phyloP scores from a whole-genome alignment of 1,140 invertebrate species.

The Panagrolaimus sp. region DNA sequence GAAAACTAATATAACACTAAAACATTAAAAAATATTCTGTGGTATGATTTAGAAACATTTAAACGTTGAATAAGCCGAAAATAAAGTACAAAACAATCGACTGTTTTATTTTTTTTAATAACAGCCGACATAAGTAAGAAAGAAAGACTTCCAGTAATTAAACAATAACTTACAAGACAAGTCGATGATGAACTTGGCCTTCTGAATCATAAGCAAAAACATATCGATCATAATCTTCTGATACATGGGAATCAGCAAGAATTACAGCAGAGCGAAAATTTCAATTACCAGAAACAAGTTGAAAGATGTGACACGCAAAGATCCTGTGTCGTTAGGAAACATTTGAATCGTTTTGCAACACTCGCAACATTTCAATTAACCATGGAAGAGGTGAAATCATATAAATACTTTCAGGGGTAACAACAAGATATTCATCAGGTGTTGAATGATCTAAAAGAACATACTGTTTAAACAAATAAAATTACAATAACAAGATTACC shows the following conservation, averaged over 20 bases:
- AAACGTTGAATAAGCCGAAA: no score
- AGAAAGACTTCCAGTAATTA: no score
- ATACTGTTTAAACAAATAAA: background rate
- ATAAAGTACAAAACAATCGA: no score
- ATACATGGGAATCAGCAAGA: constrained; percentile 4
- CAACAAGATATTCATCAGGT: background rate
- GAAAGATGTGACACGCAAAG: background rate
- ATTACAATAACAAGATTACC: background rate
- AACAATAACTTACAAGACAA: constrained; percentile 9
- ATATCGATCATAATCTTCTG: constrained; percentile 9
- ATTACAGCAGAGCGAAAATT: background rate
- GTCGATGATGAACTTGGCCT: background rate
- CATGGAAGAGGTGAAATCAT: background rate
- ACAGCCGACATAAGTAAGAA: no score
- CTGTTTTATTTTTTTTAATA: no score
- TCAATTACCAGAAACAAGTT: background rate
- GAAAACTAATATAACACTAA: no score
- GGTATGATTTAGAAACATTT: no score
- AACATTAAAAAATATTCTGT: no score
- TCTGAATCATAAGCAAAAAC: background rate
- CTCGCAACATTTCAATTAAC: no score
- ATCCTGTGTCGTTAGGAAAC: no score
- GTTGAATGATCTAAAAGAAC: background rate
- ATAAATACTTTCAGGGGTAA: background rate
- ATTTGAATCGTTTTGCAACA: no score